Evolutionary conservation across 2,797 vertebrate species (phyloP), one percentile per base, ranked within the genome.

Genomic region (Mycteria americana): DNA sequence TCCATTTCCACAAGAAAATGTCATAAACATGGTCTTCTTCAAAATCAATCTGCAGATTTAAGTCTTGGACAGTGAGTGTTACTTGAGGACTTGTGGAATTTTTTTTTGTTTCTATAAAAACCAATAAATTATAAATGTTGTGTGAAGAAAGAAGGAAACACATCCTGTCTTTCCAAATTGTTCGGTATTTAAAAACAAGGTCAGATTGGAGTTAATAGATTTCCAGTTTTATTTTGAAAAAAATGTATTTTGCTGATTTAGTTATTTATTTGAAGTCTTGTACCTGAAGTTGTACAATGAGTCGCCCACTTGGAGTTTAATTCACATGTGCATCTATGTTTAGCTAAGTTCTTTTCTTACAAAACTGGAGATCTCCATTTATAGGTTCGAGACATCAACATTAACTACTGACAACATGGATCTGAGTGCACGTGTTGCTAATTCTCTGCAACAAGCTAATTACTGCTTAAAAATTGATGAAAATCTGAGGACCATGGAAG

Each of bases 401-500:
- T 23, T 24, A 39, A 51, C 4, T 63, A 41, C 23, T 16, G 48
- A 53, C 18, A 62, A 2, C 4, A 8, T 62, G 51, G 35, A 35
- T 91, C 39, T 60, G 12, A 70, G 48, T 75, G 50, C 84, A 59
- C 1, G 1, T 45, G n/a, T 24, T 65, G 24, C 48, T 65, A 43
- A 35, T 50, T 69, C 46, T 82, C 10, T 1, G 2, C 51, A 91
- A 27, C 9, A 23, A 86, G 39, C 50, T 81, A 90, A 82, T 92
- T 88, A 73, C 46, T 82, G 27, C 50, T 92, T 90, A 86, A 95
- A 96, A 95, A 59, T 6, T 51, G 21, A 63, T 88, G 69, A 79
- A 92, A 67, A 85, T 77, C 46, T 64, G 53, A 88, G 57, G 46
- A 25, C 43, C 10, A 8, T 5, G 22, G 8, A 16, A 54, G 50